These are phyloP conservation scores for Sesamia nonagrioides DNA, from an alignment of 1,140 invertebrate genomes.

Conservation along the genomic window DNA sequence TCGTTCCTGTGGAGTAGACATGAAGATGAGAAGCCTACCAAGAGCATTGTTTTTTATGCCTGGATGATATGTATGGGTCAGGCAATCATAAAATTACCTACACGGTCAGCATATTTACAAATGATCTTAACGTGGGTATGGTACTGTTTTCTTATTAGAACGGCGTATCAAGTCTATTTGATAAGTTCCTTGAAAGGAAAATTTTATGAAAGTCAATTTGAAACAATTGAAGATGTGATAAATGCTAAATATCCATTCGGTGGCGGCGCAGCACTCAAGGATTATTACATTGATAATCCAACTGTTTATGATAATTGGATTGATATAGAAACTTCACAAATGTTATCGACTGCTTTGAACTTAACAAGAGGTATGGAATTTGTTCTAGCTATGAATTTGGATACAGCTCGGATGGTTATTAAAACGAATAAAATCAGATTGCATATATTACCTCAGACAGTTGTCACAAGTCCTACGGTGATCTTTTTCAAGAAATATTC, in stretches of 20 bases:
- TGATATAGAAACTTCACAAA: slow-evolving; percentile 63
- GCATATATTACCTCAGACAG: slow-evolving; percentile 64
- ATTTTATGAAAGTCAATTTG: slow-evolving; percentile 63
- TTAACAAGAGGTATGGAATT: slow-evolving; percentile 71
- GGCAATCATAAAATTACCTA: slow-evolving; percentile 64
- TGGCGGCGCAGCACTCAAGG: slow-evolving; percentile 70
- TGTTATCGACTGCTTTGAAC: slow-evolving; percentile 58
- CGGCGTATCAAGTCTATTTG: slow-evolving; percentile 75
- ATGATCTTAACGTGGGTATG: slow-evolving; percentile 71
- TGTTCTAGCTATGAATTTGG: slow-evolving; percentile 72
- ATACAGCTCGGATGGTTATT: slow-evolving; percentile 60
- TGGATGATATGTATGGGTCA: slow-evolving; percentile 77
- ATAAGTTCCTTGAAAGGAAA: slow-evolving; percentile 73
- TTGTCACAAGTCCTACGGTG: slow-evolving; percentile 64
- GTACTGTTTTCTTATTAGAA: slow-evolving; percentile 77
- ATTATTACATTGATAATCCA: slow-evolving; percentile 72
- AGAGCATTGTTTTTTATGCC: slow-evolving; percentile 68
- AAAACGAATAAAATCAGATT: slow-evolving; percentile 59
- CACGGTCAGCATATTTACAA: slow-evolving; percentile 59
- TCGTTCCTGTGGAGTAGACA: slow-evolving; percentile 23
- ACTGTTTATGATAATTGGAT: slow-evolving; percentile 69
- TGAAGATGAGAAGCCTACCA: slow-evolving; percentile 30
- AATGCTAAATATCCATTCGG: slow-evolving; percentile 68
- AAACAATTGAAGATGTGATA: slow-evolving; percentile 70
- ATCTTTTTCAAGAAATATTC: slow-evolving; percentile 81